Conservation (phyloP, 2,797 vertebrate species). For the Loriculus beryllinus region DNA sequence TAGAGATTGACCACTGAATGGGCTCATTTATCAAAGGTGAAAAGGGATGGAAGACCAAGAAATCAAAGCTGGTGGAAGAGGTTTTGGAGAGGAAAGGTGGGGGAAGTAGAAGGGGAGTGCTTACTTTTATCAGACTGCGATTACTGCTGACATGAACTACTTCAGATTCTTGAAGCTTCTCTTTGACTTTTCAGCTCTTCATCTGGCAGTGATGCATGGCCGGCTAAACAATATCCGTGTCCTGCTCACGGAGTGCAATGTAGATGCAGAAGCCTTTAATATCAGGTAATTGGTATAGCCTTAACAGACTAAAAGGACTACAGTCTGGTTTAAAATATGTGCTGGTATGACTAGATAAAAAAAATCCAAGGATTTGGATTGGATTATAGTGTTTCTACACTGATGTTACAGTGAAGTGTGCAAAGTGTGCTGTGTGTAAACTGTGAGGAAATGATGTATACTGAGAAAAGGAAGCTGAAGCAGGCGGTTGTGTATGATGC, state of each 20-base stretch:
- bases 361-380: accelerated
- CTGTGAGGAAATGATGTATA: not conserved
- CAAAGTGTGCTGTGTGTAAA: not conserved
- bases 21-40: not conserved
- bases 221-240: slow-evolving; percentile 93
- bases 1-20: not conserved
- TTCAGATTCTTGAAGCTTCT: not conserved
- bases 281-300: slow-evolving; percentile 79
- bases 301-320: not conserved
- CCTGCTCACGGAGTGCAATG: slow-evolving; percentile 94
- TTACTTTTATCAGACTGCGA: not conserved
- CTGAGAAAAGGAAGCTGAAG: not conserved
- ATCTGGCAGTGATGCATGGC: slow-evolving; percentile 96
- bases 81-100: not conserved
- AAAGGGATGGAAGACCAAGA: not conserved
- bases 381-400: not conserved
- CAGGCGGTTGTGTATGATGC: not conserved
- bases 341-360: not conserved
- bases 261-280: slow-evolving; percentile 97
- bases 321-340: not conserved
- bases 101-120: not conserved
- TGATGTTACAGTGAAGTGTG: not conserved
- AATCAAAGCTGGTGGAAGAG: not conserved
- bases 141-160: not conserved
- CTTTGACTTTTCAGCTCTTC: slow-evolving; percentile 81